These are phyloP conservation scores for Pseudonaja textilis DNA, from an alignment of 2,113 vertebrate genomes.

Conservation along the genomic window DNA sequence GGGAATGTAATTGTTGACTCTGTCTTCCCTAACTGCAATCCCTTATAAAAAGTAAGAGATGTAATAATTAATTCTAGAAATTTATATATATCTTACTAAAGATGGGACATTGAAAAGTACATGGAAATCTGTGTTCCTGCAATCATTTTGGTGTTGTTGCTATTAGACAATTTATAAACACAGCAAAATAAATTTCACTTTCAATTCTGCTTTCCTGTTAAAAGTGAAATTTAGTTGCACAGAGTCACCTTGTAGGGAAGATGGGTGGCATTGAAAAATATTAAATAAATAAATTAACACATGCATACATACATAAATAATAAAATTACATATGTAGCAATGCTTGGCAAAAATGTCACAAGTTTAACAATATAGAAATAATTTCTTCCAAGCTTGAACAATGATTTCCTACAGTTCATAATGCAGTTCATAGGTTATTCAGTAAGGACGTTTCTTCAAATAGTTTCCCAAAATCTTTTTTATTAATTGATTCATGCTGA, in stretches of 20 bases:
- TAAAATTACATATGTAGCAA: neutral
- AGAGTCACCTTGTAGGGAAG: neutral
- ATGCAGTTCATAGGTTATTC: neutral
- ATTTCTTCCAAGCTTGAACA: neutral
- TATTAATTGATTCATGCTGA: neutral
- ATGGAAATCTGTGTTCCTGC: neutral
- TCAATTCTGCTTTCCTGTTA: neutral
- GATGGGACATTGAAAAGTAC: neutral
- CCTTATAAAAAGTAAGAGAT: neutral
- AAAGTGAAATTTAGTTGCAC: neutral
- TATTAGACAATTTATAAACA: neutral
- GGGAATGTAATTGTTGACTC: neutral
- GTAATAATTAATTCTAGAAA: neutral
- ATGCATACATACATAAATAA: too few species aligned
- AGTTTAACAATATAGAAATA: neutral
- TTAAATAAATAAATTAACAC: too few species aligned
- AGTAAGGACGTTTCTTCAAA: neutral
- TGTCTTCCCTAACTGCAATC: neutral
- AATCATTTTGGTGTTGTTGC: neutral
- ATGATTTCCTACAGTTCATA: neutral
- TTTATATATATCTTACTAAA: neutral
- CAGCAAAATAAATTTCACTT: neutral
- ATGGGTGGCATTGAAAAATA: neutral
- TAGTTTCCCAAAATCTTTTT: neutral
- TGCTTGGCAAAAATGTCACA: neutral